Percentiles rank a stretch among this genome's conserved stretches.
These are phyloP conservation scores for Caprella mutica DNA, from an alignment of 2,888 invertebrate genomes.

Conservation along the genomic window DNA sequence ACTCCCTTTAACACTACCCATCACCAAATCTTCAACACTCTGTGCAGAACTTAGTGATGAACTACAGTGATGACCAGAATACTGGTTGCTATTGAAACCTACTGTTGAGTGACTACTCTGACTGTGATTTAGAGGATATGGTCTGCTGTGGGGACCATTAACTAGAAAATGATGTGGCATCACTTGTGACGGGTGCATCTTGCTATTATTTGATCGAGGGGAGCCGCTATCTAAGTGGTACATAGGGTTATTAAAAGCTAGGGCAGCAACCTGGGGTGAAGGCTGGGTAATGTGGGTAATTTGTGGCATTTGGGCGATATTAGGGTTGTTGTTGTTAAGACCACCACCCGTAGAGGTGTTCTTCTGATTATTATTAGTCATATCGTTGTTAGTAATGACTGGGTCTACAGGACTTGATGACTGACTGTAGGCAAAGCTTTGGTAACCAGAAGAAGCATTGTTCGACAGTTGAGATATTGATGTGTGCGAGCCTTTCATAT, in stretches of 20 bases:
- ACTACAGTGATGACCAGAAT: slow-evolving; percentile 21
- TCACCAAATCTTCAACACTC: slow-evolving; percentile 31
- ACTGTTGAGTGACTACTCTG: slow-evolving; percentile 5
- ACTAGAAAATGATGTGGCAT: slow-evolving; percentile 13
- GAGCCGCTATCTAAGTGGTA: slow-evolving; percentile 33
- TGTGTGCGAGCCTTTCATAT: slow-evolving; percentile 51
- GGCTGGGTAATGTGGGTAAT: slow-evolving; percentile 26
- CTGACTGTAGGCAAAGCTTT: slow-evolving; percentile 77
- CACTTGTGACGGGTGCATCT: neutral
- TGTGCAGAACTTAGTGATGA: slow-evolving; percentile 34
- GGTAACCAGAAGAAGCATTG: slow-evolving; percentile 73
- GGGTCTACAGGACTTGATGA: slow-evolving; percentile 69
- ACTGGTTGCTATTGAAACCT: neutral
- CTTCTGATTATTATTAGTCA: slow-evolving; percentile 22
- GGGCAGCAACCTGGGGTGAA: slow-evolving; percentile 13
- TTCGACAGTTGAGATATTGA: slow-evolving; percentile 66
- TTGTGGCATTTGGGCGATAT: slow-evolving; percentile 17
- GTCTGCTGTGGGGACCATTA: slow-evolving; percentile 16
- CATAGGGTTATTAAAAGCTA: slow-evolving; percentile 35
- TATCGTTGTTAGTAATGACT: slow-evolving; percentile 26
- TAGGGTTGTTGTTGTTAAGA: slow-evolving; percentile 14
- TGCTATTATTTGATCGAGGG: slow-evolving; percentile 25
- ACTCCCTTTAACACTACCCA: slow-evolving; percentile 20
- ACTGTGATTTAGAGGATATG: slow-evolving; percentile 4
- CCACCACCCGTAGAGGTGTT: slow-evolving; percentile 19